These are phyloP conservation scores for Ptychobarbus kaznakovi DNA, from an alignment of 2,797 vertebrate species.

Conservation along the genomic window DNA sequence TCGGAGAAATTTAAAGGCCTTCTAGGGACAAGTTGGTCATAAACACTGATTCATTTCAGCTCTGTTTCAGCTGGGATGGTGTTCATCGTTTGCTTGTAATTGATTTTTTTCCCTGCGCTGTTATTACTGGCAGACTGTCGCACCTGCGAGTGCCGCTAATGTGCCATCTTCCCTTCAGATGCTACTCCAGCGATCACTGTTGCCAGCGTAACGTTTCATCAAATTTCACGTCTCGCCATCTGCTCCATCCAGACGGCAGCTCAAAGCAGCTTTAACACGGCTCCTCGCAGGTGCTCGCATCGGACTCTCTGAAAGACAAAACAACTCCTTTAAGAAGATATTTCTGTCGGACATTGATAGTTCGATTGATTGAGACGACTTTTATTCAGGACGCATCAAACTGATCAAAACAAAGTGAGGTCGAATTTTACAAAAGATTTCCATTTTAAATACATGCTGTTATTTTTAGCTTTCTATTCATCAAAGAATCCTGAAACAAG, in stretches of 20 bases:
- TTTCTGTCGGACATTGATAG: not conserved
- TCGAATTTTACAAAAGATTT: not conserved
- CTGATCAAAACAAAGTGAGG: not conserved
- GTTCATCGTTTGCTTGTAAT: slow-evolving; percentile 65
- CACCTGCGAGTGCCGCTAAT: slow-evolving; percentile 89
- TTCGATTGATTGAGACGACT: not conserved
- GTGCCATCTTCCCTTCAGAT: slow-evolving; percentile 89
- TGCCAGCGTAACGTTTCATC: slow-evolving; percentile 88
- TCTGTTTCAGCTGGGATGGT: slow-evolving; percentile 27
- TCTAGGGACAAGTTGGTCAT: slow-evolving; percentile 36
- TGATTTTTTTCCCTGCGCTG: slow-evolving; percentile 81
- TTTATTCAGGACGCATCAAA: not conserved
- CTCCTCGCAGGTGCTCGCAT: slow-evolving; percentile 8
- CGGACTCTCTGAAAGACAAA: not conserved
- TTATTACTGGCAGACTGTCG: slow-evolving; percentile 85
- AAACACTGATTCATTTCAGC: slow-evolving; percentile 41
- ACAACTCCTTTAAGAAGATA: not conserved
- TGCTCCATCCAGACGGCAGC: slow-evolving; percentile 79
- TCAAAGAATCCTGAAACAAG: not conserved
- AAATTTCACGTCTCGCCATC: slow-evolving; percentile 91
- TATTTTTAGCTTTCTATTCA: not conserved
- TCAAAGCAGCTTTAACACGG: slow-evolving; percentile 81
- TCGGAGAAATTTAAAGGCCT: slow-evolving; percentile 30
- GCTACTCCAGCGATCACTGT: slow-evolving; percentile 88
- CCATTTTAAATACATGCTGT: not conserved